phyloP scores from a whole-genome alignment of 1,140 invertebrate genomes.

The Scaptomyza montana region DNA sequence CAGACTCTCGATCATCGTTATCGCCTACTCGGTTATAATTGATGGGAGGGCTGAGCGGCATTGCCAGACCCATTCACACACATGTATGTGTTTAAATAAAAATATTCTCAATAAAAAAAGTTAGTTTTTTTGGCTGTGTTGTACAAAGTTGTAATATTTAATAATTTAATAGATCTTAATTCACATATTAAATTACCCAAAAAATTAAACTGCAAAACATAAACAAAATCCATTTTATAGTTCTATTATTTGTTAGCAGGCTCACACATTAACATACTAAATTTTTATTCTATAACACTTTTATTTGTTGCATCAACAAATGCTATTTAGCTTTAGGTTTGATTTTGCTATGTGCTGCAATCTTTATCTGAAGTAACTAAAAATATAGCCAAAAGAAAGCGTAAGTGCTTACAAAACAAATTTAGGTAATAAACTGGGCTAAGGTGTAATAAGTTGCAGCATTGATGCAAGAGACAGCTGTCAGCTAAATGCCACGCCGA shows the following conservation, averaged over 20 bases:
- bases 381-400: background rate
- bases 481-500: conserved; percentile 29
- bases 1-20: no score
- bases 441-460: background rate
- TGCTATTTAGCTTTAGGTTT: background rate
- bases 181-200: background rate
- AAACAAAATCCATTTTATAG: background rate
- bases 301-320: background rate
- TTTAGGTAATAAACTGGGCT: no score
- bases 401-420: background rate
- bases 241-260: background rate
- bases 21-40: no score
- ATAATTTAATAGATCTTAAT: no score
- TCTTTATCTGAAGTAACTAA: background rate
- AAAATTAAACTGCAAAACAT: background rate
- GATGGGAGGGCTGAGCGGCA: no score
- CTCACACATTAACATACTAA: no score
- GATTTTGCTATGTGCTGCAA: no score
- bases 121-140: no score
- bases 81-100: no score
- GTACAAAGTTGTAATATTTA: no score
- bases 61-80: no score
- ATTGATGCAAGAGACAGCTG: conserved; percentile 26
- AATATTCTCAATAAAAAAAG: no score
- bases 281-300: background rate